Percentiles rank a stretch among this genome's conserved stretches.
These are phyloP conservation scores for Coleophora deauratella DNA, from an alignment of 2,888 invertebrate genomes.

Conservation along the genomic window DNA sequence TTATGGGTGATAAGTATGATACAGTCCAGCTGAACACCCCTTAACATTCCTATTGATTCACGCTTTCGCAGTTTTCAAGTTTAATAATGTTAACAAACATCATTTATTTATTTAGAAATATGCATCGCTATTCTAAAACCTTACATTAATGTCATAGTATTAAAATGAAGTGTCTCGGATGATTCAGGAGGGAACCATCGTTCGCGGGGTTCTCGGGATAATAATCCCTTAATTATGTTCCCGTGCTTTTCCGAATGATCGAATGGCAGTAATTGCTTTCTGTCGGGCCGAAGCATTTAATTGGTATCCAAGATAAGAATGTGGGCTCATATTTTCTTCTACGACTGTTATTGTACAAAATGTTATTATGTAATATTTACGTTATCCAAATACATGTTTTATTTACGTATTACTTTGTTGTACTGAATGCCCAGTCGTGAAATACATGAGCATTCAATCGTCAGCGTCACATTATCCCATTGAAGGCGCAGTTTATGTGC, in stretches of 20 bases:
- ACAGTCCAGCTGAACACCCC: conserved; percentile 25
- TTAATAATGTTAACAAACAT: too few species aligned
- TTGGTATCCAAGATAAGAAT: conserved; percentile 32
- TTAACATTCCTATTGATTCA: conserved; percentile 17
- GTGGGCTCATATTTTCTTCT: conserved; percentile 22
- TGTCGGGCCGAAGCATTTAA: conserved; percentile 44
- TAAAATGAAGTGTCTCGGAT: conserved; percentile 34
- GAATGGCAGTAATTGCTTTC: conserved; percentile 61
- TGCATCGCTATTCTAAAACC: conserved; percentile 27
- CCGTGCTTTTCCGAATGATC: conserved; percentile 51
- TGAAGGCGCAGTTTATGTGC: conserved; percentile 8
- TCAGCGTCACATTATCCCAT: conserved; percentile 11
- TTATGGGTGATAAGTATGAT: conserved; percentile 34
- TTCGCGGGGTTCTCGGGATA: conserved; percentile 33
- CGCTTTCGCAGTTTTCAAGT: conserved; percentile 1
- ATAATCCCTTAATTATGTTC: conserved; percentile 58
- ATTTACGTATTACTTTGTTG: too few species aligned
- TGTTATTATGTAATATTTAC: conserved; percentile 14
- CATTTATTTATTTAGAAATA: conserved; percentile 13
- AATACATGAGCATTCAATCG: conserved; percentile 8
- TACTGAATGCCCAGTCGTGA: background rate
- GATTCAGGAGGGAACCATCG: conserved; percentile 42
- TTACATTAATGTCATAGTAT: conserved; percentile 34
- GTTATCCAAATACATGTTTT: conserved; percentile 1
- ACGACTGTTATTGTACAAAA: conserved; percentile 15